phyloP scores from a whole-genome alignment of 2,113 vertebrate genomes.

The Channa maculata region DNA sequence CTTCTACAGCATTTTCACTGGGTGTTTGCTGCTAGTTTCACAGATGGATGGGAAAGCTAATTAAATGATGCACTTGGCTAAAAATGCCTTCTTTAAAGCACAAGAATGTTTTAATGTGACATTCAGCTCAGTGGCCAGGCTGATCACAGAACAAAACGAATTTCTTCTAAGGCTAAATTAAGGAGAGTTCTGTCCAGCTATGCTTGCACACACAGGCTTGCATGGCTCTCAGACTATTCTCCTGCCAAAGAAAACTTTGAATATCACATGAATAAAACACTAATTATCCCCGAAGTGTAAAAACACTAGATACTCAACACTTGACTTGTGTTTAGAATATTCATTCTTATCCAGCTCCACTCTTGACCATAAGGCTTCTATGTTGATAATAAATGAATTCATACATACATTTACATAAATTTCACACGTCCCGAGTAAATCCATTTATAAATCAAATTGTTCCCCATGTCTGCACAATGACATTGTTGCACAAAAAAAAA shows the following conservation, averaged over 20 bases:
- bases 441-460: constrained; percentile 71
- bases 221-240: constrained; percentile 30
- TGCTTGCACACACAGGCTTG: background rate
- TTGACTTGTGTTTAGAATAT: constrained; percentile 66
- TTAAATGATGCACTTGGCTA: background rate
- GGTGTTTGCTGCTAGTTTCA: background rate
- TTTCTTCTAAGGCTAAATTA: constrained; percentile 24
- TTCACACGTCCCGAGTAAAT: constrained; percentile 61
- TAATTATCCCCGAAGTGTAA: constrained; percentile 64
- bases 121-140: constrained; percentile 2
- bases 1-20: background rate
- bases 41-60: background rate
- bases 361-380: constrained; percentile 63
- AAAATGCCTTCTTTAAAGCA: background rate
- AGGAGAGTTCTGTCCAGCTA: background rate
- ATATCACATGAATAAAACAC: constrained; percentile 58
- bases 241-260: constrained; percentile 42
- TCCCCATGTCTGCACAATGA: constrained; percentile 40
- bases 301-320: constrained; percentile 69
- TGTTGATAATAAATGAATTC: constrained; percentile 71
- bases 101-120: constrained; percentile 4
- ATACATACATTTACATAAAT: constrained; percentile 79
- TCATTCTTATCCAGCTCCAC: constrained; percentile 70
- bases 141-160: background rate
- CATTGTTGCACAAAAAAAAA: constrained; percentile 19